Evolutionary conservation across 2,113 vertebrate genomes (phyloP), one percentile per base, ranked within the genome.

Genomic region (Sigmodon hispidus): DNA sequence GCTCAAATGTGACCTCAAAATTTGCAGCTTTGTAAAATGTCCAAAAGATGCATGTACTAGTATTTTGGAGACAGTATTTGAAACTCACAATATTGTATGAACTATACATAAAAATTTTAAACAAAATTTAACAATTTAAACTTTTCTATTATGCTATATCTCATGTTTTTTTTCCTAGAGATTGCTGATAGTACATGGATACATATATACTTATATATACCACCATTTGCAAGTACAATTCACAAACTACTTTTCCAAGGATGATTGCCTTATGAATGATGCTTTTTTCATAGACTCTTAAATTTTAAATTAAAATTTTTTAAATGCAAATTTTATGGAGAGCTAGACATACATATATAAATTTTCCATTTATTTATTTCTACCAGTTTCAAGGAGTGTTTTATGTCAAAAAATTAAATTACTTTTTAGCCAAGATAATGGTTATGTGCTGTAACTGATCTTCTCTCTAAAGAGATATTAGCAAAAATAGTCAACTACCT

Each of bases 401-500:
- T 96, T 90, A 86, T 31, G 22, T 93, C 45, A 89, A 88, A 83
- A 4, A 94, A 89, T 77, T 13, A 8, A 22, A 50, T 85, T 70
- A 72, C 80, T 84, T 89, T 95, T 90, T 13, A 48, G 43, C 48
- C 1, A 73, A 83, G 24, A 85, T 84, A 83, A 80, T 57, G 2
- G 9, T 65, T 52, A 96, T 97, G 85, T 98, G 87, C 90, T 95
- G 94, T 61, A 92, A 87, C 3, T 98, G 90, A 97, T 93, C 91
- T 97, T 97, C 95, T 85, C 79, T 77, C 48, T 79, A 72, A 96
- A 57, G 55, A 96, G 90, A 81, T 89, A 55, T 91, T 97, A 95
- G 40, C 76, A 59, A 91, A 52, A 97, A 50, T 55, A 57, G 85
- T 69, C 69, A 43, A 48, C 24, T 92, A 76, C 76, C 92, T 43